Evolutionary conservation across 2,113 vertebrate species (phyloP).

Genomic region (Oreochromis spilurus): DNA sequence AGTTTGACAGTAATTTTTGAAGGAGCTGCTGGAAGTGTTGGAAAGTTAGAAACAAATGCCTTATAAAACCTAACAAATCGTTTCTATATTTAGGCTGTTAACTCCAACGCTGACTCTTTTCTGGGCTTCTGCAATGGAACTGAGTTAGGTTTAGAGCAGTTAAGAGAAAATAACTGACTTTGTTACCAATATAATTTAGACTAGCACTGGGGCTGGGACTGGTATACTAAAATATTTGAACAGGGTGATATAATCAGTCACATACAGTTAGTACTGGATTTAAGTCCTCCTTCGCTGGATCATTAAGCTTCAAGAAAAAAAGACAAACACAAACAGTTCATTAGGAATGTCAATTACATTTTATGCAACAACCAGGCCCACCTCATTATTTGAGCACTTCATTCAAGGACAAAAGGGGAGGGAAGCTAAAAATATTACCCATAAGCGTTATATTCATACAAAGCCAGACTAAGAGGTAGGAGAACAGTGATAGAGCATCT

Average conservation of each 20-base stretch:
- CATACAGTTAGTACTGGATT: background rate
- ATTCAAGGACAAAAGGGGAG: constrained; percentile 10
- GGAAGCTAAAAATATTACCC: constrained; percentile 30
- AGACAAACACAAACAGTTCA: background rate
- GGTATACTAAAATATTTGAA: background rate
- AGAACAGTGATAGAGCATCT: constrained; percentile 39
- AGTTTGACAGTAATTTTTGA: background rate
- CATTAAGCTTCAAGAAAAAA: background rate
- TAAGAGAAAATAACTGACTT: background rate
- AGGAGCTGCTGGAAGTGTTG: no score
- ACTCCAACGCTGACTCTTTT: background rate
- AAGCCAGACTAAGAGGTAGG: constrained; percentile 10
- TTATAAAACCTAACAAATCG: background rate
- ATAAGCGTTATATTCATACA: constrained; percentile 6
- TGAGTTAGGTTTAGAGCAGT: background rate
- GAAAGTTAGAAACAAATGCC: no score
- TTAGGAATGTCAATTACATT: background rate
- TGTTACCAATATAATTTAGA: background rate
- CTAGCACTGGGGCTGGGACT: background rate
- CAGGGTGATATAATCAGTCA: background rate
- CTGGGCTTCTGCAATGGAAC: background rate
- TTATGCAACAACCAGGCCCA: background rate
- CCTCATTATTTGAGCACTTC: background rate
- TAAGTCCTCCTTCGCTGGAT: background rate
- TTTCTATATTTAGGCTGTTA: background rate